Base-by-base conservation (phyloP, 1,140 invertebrate genomes). In the Drosophila burlai region DNA sequence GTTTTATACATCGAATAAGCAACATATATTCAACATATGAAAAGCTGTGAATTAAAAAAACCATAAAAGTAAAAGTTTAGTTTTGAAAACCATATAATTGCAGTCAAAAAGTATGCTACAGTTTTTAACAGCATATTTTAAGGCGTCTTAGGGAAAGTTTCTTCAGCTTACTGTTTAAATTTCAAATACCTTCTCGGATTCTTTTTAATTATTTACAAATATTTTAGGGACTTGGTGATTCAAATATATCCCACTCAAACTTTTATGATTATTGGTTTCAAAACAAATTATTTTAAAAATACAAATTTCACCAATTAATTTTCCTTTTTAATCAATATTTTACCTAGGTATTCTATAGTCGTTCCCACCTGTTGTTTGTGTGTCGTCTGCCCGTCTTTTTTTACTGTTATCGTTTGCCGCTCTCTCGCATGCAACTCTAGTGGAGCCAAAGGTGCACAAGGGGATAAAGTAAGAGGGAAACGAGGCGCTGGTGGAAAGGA, bases 321-420 rank as follows among this genome's bases (percentile, higher is more conserved):
- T 55, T 11, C 10, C 0, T 18, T 9, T 8, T 21, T 0, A 16
- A 38, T n/a, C 10, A 24, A 34, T 49, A 9, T 36, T 7, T 18
- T 40, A 63, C 61, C 46, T 38, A 9, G 62, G 67, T 71, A 71
- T 71, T 24, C 6, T 18, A 13, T 31, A 71, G 63, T 71, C 67
- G 62, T 21, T 24, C 49, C 52, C 24, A 67, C 24, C 31, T 65
- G 15, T 67, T 40, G 40, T 29, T n/a, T 21, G 24, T 50, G 50
- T 52, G 24, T 71, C 45, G 62, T 36, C 38, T 66, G 67, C 40
- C 63, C 24, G 31, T 69, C 40, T 76, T 75, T 74, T 74, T 79
- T 77, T 79, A 79, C 83, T 76, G 79, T 86, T 86, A 86, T 79
- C 76, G 66, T 47, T 76, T 60, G 65, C 40, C 74, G 64, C 74